These are phyloP conservation scores for Pterocles gutturalis DNA, from an alignment of 2,113 vertebrate genomes.

Conservation along the genomic window DNA sequence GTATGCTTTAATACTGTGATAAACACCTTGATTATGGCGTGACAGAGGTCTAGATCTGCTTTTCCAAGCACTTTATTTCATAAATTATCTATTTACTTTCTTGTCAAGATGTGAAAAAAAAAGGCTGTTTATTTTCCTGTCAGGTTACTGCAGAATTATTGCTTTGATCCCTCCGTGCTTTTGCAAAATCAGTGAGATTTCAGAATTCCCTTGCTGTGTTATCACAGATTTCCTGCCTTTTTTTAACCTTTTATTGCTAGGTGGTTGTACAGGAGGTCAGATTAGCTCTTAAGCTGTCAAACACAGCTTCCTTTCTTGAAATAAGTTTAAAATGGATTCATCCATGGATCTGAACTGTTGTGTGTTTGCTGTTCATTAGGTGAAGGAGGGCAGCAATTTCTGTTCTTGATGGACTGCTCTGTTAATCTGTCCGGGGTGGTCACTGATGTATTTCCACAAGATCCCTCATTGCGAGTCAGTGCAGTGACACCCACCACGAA, in stretches of 20 bases:
- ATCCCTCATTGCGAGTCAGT: not conserved
- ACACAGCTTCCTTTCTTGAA: not conserved
- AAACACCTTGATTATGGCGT: slow-evolving; percentile 8
- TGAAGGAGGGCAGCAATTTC: not conserved
- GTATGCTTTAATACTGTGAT: not conserved
- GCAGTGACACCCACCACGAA: not conserved
- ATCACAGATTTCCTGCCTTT: not conserved
- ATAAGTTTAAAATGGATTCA: not conserved
- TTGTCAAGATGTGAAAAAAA: not conserved
- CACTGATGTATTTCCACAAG: not conserved
- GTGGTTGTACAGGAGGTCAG: not conserved
- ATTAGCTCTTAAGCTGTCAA: not conserved
- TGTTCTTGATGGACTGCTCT: not conserved
- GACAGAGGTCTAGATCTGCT: not conserved
- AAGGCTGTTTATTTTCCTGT: not conserved
- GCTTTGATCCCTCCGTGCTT: not conserved
- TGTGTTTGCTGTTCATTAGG: not conserved
- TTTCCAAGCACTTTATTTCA: slow-evolving; percentile 10
- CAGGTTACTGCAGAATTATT: not conserved
- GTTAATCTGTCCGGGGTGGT: not conserved
- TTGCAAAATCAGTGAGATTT: not conserved
- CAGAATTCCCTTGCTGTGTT: not conserved
- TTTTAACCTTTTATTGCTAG: not conserved
- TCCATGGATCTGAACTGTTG: not conserved
- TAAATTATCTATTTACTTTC: slow-evolving; percentile 26